A percentile compares a stretch with the other conserved stretches of the same genome.
These are phyloP conservation scores for Apotomis capreana DNA, from an alignment of 2,888 invertebrate species.

Conservation along the genomic window DNA sequence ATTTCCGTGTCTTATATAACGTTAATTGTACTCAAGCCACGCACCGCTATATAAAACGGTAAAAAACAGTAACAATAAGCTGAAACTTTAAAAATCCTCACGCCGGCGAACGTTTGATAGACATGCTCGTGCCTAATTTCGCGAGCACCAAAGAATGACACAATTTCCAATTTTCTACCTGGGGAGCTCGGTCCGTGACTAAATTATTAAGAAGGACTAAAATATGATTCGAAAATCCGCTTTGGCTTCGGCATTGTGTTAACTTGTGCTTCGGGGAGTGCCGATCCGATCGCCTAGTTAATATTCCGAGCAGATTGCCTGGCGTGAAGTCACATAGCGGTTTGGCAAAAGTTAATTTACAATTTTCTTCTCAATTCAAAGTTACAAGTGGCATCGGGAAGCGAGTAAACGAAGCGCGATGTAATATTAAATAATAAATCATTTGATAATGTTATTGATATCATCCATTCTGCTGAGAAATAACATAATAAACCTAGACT, in stretches of 20 bases:
- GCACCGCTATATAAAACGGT: no score
- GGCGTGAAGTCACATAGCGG: constrained; percentile 69
- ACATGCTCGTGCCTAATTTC: constrained; percentile 49
- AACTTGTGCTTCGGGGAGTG: constrained; percentile 71
- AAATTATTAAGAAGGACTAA: constrained; percentile 76
- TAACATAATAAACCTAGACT: no score
- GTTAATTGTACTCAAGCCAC: no score
- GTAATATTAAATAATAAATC: not conserved
- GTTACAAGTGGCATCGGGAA: constrained; percentile 49
- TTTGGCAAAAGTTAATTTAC: constrained; percentile 73
- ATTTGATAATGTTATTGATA: no score
- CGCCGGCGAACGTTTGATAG: constrained; percentile 5
- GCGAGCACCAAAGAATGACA: constrained; percentile 68
- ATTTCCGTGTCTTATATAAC: no score
- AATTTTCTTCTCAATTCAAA: constrained; percentile 66
- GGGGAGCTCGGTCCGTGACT: constrained; percentile 75
- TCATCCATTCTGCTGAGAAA: no score
- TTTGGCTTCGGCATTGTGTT: constrained; percentile 73
- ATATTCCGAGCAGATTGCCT: constrained; percentile 72
- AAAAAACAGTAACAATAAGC: not conserved
- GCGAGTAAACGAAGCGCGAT: constrained; percentile 31
- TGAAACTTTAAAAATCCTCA: not conserved
- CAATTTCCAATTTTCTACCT: constrained; percentile 82
- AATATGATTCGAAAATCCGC: constrained; percentile 77
- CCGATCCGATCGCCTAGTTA: constrained; percentile 77